These are phyloP conservation scores for Dilophus febrilis DNA, from an alignment of 2,888 invertebrate species.

Conservation along the genomic window DNA sequence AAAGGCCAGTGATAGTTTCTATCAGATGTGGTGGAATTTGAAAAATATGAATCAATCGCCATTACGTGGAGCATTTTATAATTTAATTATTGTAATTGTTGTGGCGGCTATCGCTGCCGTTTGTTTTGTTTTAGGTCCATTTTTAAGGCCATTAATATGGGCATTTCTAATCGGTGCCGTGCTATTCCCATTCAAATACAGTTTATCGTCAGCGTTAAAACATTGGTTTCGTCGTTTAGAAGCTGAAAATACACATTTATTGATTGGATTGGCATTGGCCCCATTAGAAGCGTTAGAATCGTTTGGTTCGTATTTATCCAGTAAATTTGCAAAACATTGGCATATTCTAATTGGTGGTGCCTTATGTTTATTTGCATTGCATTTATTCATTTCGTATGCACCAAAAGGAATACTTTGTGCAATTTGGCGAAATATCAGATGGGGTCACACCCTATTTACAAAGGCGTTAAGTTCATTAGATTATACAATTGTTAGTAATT, in stretches of 20 bases:
- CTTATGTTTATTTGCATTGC: conserved; percentile 14
- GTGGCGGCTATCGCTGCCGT: conserved; percentile 37
- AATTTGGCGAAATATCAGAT: conserved; percentile 30
- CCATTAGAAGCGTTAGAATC: conserved; percentile 64
- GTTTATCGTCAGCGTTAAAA: conserved; percentile 54
- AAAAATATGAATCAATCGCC: conserved; percentile 5
- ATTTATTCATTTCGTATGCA: conserved; percentile 35
- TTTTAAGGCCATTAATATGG: conserved; percentile 89
- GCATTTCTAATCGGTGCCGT: conserved; percentile 92
- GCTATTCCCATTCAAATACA: conserved; percentile 85
- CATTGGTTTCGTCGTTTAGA: conserved; percentile 62
- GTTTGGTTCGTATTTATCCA: conserved; percentile 56
- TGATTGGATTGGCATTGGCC: conserved; percentile 38
- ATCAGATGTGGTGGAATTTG: conserved; percentile 5
- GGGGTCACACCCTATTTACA: conserved; percentile 24
- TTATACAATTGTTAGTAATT: conserved; percentile 5
- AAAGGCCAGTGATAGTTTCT: conserved; percentile 4
- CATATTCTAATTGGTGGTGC: conserved; percentile 36
- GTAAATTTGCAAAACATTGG: conserved; percentile 48
- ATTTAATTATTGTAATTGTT: conserved; percentile 26
- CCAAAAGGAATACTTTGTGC: conserved; percentile 40
- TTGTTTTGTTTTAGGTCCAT: conserved; percentile 75
- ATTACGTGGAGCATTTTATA: conserved; percentile 28
- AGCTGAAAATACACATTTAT: conserved; percentile 45
- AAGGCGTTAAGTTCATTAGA: conserved; percentile 4